Evolutionary conservation across 2,797 vertebrate species (phyloP), one percentile per base, ranked within the genome.

Genomic region (Rhinichthys osculus): DNA sequence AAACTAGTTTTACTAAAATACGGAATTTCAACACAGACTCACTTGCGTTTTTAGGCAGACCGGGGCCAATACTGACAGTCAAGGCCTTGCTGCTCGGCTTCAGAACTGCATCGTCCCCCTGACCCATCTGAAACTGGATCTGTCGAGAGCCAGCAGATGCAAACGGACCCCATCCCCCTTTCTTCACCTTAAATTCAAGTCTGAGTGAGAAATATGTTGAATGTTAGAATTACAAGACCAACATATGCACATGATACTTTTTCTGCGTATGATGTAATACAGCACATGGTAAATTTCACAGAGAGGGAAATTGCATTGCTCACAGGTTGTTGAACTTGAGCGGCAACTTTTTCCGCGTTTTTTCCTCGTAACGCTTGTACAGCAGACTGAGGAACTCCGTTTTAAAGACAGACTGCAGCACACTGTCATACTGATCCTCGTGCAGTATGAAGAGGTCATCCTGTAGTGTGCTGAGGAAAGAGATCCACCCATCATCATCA

Each of bases 131-230:
- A 90, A 97, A 97, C 90, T 96, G 95, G 86, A 97, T 95, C 91
- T 97, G 96, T 23, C 95, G 93, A 82, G 95, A 96, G 2, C 96
- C 96, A 0, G 96, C 93, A 0, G 96, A 94, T 4, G 90, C 92
- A 91, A 96, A 97, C 0, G 95, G 95, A 57, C 95, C 95, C 95
- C 96, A 97, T 19, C 96, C 94, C 0, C 94, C 96, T 87, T 96
- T 97, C 92, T 97, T 97, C 87, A 97, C 96, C 92, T 97, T 97
- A 86, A 96, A 97, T 90, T 97, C 96, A 90, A 97, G 93, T 69
- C 96, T 97, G 88, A 4, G 19, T 62, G 38, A 42, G n/a, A 76
- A 82, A 81, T 35, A 59, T 64, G 11, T 13, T 57, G 0, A 30
- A 59, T 33, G 27, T 59, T 71, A 11, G 78, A 62, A 47, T 38